Base-by-base conservation (phyloP, 2,888 invertebrate genomes). In the Harpagoxenus sublaevis region DNA sequence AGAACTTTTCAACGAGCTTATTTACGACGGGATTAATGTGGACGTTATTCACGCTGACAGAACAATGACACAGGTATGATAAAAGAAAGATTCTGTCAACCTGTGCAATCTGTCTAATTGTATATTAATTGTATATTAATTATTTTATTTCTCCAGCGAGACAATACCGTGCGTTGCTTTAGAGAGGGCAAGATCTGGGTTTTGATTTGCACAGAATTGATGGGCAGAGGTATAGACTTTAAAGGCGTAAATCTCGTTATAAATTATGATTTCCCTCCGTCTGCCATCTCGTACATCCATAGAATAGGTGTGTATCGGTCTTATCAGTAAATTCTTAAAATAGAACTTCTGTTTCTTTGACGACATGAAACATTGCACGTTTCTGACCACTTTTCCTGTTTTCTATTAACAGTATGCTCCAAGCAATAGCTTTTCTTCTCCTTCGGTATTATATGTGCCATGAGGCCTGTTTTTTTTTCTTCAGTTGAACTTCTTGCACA, bases 211-310 rank as follows among this genome's bases (percentile, higher is more conserved):
- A 99, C 99, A 0, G 99, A 99, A 95, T 96, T 99, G 89, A 98
- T 99, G 98, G 98, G 98, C 0, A 97, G 99, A 89, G 99, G 99
- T 88, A 98, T 99, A 87, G 99, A 99, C 96, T 99, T 99, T 95
- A 98, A 98, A 92, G 99, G 99, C 0, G 98, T 99, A 68, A 99
- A 98, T 96, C 96, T 99, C 45, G 99, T 99, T 48, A 96, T 99
- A 89, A 99, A 99, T 96, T 99, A 99, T 94, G 99, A 99, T 96
- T 98, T 99, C 95, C 99, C 99, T 28, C 97, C 98, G 0, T 97
- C 98, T 1, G 97, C 97, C 83, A 98, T 99, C 91, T 97, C 98
- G 0, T 99, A 99, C 93, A 97, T 99, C 92, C 99, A 99, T 95
- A 96, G 99, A 86, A 97, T 97, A 85, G 98, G 97, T 92, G 92